Evolutionary conservation across 2,888 invertebrate species (phyloP).

Genomic region (Escarpia spicata): DNA sequence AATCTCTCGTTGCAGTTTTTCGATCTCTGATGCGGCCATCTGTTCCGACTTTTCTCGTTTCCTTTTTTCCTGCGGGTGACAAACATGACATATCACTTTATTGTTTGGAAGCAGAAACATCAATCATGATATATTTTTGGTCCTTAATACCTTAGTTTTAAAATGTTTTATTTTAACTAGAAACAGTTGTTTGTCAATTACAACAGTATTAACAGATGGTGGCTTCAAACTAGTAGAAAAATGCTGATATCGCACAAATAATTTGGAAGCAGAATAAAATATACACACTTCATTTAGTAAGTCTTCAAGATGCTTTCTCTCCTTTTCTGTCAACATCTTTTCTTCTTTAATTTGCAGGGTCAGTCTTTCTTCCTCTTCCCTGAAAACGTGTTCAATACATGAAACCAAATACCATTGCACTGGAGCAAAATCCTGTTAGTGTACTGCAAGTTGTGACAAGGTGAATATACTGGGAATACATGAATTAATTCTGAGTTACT

Average conservation of each 20-base stretch:
- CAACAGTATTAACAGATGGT: not conserved
- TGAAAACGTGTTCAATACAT: constrained; percentile 29
- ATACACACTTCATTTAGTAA: constrained; percentile 18
- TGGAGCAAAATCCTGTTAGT: no score
- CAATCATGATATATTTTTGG: not conserved
- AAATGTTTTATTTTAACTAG: not conserved
- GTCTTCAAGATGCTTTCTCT: not conserved
- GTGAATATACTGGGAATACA: not conserved
- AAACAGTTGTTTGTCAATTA: not conserved
- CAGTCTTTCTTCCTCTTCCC: constrained; percentile 42
- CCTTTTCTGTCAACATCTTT: constrained; percentile 18
- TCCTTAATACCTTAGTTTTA: not conserved
- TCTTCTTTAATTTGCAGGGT: constrained; percentile 8
- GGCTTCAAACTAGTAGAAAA: not conserved
- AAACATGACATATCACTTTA: not conserved
- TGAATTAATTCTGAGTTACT: not conserved
- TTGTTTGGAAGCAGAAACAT: not conserved
- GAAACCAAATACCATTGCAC: not conserved
- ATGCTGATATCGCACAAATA: not conserved
- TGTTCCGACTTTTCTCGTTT: constrained; percentile 48
- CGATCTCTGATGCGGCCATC: constrained; percentile 53
- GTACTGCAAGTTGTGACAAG: no score
- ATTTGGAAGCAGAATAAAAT: not conserved
- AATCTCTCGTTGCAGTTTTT: constrained; percentile 51
- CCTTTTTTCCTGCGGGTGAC: constrained; percentile 22